Base-by-base conservation (phyloP, 2,797 vertebrate species). In the Mallotus villosus region DNA sequence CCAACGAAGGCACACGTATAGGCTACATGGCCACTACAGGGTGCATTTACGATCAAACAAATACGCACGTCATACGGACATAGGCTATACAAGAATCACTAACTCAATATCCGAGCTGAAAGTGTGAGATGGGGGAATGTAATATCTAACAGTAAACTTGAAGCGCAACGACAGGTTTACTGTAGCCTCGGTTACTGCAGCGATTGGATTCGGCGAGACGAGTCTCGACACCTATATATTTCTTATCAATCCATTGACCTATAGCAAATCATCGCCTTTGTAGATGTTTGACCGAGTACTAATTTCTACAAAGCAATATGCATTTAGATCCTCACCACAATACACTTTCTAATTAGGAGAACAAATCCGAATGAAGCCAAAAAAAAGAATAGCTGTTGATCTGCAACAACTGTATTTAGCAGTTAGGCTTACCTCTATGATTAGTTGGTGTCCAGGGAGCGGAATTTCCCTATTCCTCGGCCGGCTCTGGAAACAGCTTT, bases 401-500 rank as follows among this genome's bases (percentile, higher is more conserved):
- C 0, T 51, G 6, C 2, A 16, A 14, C 3, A 3, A n/a, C 14
- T 27, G 8, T 57, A n/a, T 32, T 37, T 22, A 22, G 41, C 7
- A 24, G 8, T 62, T 27, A 3, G 24, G 9, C 82, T 88, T 80
- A 89, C 89, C 89, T 84, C 68, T 68, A 58, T 65, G 70, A 27
- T 34, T 58, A 27, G 71, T 68, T 68, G 62, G 81, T 86, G 82
- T 86, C 84, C 79, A 24, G 61, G 79, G 74, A 84, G 76, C 88
- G 86, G 88, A 69, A 82, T 37, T 22, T 46, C 34, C 55, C 32
- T 61, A 68, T 55, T 68, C 63, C 81, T 80, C 78, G 2, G 76
- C 85, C 1, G 82, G 64, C 69, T 87, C 79, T 67, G 74, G 73
- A 24, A 58, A 75, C 53, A 46, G 70, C 72, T 87, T 88, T 89